Percentiles rank a stretch among this genome's conserved stretches.
Conservation (phyloP, 2,888 invertebrate species). For the Uloborus plumipes region DNA sequence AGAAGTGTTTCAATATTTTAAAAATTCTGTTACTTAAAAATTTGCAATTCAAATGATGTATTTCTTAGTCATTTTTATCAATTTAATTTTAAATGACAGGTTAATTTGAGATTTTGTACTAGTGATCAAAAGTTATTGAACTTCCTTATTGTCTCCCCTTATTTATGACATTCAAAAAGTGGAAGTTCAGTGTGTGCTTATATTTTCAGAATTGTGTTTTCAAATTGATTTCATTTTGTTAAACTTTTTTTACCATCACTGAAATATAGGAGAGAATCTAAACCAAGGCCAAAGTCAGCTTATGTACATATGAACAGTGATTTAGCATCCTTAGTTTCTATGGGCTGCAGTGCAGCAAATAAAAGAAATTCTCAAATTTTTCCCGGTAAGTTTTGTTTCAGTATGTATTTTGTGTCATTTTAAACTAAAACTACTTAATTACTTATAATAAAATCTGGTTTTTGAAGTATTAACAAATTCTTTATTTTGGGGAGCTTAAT, state of each 20-base stretch:
- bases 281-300: conserved; percentile 88
- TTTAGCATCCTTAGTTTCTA: conserved; percentile 42
- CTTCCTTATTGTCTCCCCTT: neutral
- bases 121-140: neutral
- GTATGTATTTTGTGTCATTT: neutral
- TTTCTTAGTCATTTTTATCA: no score
- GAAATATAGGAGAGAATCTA: conserved; percentile 31
- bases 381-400: conserved; percentile 21
- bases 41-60: no score
- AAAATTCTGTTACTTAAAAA: no score
- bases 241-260: neutral
- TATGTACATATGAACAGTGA: conserved; percentile 72
- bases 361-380: conserved; percentile 56
- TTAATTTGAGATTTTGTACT: no score
- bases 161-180: neutral
- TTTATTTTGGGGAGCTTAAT: no score
- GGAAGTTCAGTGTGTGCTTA: neutral
- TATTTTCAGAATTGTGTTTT: neutral
- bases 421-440: no score
- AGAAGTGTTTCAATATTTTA: no score
- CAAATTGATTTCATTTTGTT: neutral
- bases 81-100: no score
- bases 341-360: conserved; percentile 47
- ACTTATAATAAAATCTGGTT: no score
- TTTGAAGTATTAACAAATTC: no score